Percentiles rank a stretch among this genome's conserved stretches.
Conservation (phyloP, 1,140 invertebrate genomes). For the Bombus polaris region DNA sequence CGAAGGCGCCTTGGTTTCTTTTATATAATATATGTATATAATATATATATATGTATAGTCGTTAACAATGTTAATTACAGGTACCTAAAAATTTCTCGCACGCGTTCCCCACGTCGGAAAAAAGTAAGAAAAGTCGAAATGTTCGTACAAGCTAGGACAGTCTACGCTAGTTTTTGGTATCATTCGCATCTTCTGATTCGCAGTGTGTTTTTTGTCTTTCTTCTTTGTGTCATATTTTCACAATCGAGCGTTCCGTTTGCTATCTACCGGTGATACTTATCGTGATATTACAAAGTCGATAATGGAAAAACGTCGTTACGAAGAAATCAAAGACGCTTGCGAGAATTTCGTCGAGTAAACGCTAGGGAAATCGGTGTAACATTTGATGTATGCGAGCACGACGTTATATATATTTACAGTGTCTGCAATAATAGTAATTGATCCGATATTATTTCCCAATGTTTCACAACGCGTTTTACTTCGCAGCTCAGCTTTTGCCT, state of each 20-base stretch:
- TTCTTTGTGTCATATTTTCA: background rate
- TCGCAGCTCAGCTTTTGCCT: too few relatives aligned
- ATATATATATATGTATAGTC: conserved; percentile 46
- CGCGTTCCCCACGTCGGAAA: conserved; percentile 50
- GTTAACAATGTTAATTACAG: conserved; percentile 58
- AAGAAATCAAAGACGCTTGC: conserved; percentile 31
- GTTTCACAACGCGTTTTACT: background rate
- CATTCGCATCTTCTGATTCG: background rate
- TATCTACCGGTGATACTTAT: conserved; percentile 31
- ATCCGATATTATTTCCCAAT: conserved; percentile 7
- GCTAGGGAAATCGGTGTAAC: conserved; percentile 28
- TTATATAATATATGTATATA: conserved; percentile 47
- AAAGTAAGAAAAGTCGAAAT: conserved; percentile 65
- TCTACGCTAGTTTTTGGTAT: conserved; percentile 51
- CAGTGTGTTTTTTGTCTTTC: background rate
- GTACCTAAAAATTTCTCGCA: conserved; percentile 65
- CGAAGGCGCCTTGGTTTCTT: conserved; percentile 62
- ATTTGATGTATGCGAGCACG: conserved; percentile 9
- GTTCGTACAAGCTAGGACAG: conserved; percentile 60
- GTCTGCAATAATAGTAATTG: background rate
- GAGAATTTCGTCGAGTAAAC: conserved; percentile 37
- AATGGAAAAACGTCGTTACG: conserved; percentile 44
- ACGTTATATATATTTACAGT: conserved; percentile 21
- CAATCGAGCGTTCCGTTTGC: background rate
- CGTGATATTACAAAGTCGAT: conserved; percentile 51